Evolutionary conservation across 2,888 invertebrate species (phyloP), one percentile per base, ranked within the genome.

Genomic region (Busseola fusca): DNA sequence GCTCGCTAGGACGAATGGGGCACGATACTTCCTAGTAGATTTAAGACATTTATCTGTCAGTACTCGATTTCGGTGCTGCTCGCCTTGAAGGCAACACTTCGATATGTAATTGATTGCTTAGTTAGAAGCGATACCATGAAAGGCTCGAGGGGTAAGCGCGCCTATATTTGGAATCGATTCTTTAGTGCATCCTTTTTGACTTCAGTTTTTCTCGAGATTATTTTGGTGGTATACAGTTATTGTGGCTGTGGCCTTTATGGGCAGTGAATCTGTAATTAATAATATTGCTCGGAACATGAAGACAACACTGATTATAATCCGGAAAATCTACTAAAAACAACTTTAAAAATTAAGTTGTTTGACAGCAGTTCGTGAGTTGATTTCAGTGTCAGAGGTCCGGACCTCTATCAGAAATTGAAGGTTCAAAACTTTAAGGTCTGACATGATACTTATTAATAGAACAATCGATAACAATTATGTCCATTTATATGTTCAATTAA

Each of bases 11-110:
- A 93, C 94, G 92, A 91, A 91, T 91, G 89, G 88, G 84, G 86
- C 93, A 91, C 92, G 91, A 90, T 85, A 94, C 94, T 95, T 95
- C 95, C 95, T 94, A 86, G 88, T 92, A 87, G 73, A 78, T 90
- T 89, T 89, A 91, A 91, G 91, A 91, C 89, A 89, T 91, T 92
- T 92, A 92, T 91, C 91, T 89, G 87, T 88, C 90, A 88, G 89
- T 90, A 85, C 88, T 87, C 76, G 80, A 74, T 91, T 93, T 92
- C 85, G 91, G 90, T 82, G 84, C 78, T 74, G 92, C 80, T 94
- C 83, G 89, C 94, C 94, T 94, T 94, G 93, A 86, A 86, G 86
- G 83, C 83, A 80, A 84, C 87, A 87, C 86, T 84, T 88, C 86
- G 81, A 87, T 83, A 70, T 60, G 65, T 84, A 71, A 81, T 72